Conservation (phyloP, 2,113 vertebrate species). For the Orientallactaga bullata region DNA sequence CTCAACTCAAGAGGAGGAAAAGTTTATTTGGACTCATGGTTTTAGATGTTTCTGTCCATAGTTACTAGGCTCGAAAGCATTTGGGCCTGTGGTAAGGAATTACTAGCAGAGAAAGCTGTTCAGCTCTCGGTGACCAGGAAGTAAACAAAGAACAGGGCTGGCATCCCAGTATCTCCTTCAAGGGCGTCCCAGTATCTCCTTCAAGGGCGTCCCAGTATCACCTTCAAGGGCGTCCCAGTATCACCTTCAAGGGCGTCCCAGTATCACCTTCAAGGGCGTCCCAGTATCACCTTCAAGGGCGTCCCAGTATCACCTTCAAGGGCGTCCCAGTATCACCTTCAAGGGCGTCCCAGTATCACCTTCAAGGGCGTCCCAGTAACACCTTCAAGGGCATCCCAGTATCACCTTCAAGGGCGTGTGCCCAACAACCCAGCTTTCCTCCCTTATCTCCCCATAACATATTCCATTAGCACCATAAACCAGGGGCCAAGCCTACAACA, state of each 20-base stretch:
- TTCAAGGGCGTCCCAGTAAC: no score
- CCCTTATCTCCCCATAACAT: neutral
- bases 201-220: neutral
- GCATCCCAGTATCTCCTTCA: neutral
- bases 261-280: neutral
- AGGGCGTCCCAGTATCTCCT: neutral
- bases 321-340: neutral
- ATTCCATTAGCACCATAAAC: neutral
- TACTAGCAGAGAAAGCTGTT: neutral
- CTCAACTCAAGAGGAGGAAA: neutral
- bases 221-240: no score
- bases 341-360: neutral
- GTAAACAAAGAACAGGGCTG: neutral
- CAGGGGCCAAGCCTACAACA: neutral
- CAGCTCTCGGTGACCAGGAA: neutral
- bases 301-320: neutral
- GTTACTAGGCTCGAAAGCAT: neutral
- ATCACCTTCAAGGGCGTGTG: neutral
- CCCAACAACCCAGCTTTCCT: neutral
- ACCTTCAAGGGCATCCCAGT: no score
- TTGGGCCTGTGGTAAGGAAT: neutral
- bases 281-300: neutral
- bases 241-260: neutral
- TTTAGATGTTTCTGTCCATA: neutral
- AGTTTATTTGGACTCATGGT: neutral